Evolutionary conservation across 2,888 invertebrate species (phyloP), one percentile per base, ranked within the genome.

Genomic region (Candidula unifasciata): DNA sequence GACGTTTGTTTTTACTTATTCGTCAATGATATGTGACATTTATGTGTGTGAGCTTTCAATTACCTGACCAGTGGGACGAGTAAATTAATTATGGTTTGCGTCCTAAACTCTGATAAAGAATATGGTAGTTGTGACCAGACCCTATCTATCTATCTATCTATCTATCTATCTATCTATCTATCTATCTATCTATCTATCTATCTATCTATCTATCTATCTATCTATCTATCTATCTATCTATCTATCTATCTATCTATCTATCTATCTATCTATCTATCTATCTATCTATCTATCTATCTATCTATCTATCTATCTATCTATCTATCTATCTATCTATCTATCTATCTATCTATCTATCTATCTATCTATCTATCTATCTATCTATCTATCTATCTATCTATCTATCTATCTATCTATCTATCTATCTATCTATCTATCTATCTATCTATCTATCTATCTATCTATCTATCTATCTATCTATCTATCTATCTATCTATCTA

Each of bases 141-240:
- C 2, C 44, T 44, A 44, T 44, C 44, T 44, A 44, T 44, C 44
- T 44, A 44, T 44, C 44, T 44, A 44, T 24, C 52, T 54, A 27
- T 30, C 30, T 33, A 33, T 54, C 54, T 24, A 60, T 24, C 27
- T 33, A 78, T 27, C 27, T 27, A 57, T 54, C 13, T 13, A n/a
- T 33, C 16, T 57, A 60, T 33, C n/a, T 16, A 71, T 71, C 21
- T 71, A 71, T 71, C 30, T 71, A 71, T 71, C 30, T 71, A 71
- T 71, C 30, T 71, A 71, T 71, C 30, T 71, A 71, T 71, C 30
- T 71, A 71, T 71, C 30, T 71, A 71, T 71, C 30, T 71, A 71
- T 71, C 30, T 71, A 71, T 71, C 30, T 71, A 71, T 71, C 30
- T 71, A 71, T 71, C 30, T 71, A 71, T 71, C 30, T 71, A 71